Evolutionary conservation across 2,797 vertebrate genomes (phyloP), one percentile per base, ranked within the genome.

Genomic region (Oreortyx pictus): DNA sequence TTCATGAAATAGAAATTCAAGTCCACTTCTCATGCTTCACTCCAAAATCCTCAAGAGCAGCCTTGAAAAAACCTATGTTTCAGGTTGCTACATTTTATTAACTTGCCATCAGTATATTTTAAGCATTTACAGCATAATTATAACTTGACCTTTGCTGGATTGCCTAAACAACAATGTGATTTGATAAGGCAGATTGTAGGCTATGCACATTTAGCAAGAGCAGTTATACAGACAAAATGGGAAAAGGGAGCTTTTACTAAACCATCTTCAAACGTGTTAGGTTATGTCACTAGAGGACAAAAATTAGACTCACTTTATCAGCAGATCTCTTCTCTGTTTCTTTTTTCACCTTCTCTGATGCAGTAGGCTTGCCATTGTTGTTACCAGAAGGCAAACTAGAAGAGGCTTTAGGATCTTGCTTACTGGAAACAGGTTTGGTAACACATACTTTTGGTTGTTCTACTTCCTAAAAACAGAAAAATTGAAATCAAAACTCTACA

Each of bases 291-390:
- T 23, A 49, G 4, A 81, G 22, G 66, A 64, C 14, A 81, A 90
- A 62, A 73, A 22, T 10, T 6, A 74, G 44, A 76, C 96, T 86
- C 97, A 99, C 99, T 98, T 99, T 99, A 94, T 99, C 99, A 66
- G 97, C 86, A 19, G 98, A 96, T 89, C 98, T 98, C 96, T 99
- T 99, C 92, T 99, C 99, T 31, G 61, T 94, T 76, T 99, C 99
- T 92, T 99, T 99, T 97, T 99, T 99, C 93, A 97, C 98, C 93
- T 99, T 99, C 93, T 99, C 99, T 9, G 98, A 96, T 68, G 97
- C 91, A 88, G 97, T 90, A 73, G 98, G 97, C 92, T 99, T 99
- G 95, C 98, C 98, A 89, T 98, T 98, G 94, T 97, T 98, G 93
- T 96, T 98, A 89, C 98, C 97, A 43, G 98, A 98, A 59, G 98